Conservation (phyloP, 2,113 vertebrate species). For the Petrocephalus microphthalmus region DNA sequence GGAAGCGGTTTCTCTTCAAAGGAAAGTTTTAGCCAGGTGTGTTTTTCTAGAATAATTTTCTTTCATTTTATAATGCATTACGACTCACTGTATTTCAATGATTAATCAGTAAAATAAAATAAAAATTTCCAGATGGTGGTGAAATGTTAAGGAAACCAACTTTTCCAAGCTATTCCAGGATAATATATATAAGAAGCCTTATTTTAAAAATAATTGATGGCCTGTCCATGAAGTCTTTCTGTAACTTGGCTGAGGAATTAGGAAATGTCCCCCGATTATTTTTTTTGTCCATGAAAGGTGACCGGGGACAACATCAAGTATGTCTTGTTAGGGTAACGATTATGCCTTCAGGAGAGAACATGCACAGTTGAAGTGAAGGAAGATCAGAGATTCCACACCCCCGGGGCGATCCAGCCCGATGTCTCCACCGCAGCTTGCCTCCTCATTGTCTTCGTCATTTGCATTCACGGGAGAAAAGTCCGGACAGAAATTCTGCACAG, state of each 20-base stretch:
- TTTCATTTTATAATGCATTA: neutral
- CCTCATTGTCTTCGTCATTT: slow-evolving; percentile 29
- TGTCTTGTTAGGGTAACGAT: neutral
- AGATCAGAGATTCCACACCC: slow-evolving; percentile 39
- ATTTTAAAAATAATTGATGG: neutral
- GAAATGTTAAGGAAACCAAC: slow-evolving; percentile 1
- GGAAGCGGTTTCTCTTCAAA: slow-evolving; percentile 22
- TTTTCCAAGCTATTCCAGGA: neutral
- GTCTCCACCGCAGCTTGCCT: slow-evolving; percentile 35
- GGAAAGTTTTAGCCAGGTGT: slow-evolving; percentile 35
- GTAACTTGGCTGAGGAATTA: neutral
- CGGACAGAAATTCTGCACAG: neutral
- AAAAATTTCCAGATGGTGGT: slow-evolving; percentile 24
- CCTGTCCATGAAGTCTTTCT: neutral
- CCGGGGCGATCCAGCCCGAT: slow-evolving; percentile 27
- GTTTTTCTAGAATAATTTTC: slow-evolving; percentile 18
- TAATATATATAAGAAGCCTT: neutral
- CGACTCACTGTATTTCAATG: slow-evolving; percentile 24
- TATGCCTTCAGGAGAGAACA: neutral
- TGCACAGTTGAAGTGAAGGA: slow-evolving; percentile 21
- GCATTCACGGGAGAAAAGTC: neutral
- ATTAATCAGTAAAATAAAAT: slow-evolving; percentile 24
- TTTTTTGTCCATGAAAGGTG: slow-evolving; percentile 1
- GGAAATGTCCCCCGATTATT: neutral
- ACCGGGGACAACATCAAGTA: slow-evolving; percentile 19